Evolutionary conservation across 1,140 invertebrate genomes (phyloP), one percentile per base, ranked within the genome.

Genomic region (Gonioctena quinquepunctata): DNA sequence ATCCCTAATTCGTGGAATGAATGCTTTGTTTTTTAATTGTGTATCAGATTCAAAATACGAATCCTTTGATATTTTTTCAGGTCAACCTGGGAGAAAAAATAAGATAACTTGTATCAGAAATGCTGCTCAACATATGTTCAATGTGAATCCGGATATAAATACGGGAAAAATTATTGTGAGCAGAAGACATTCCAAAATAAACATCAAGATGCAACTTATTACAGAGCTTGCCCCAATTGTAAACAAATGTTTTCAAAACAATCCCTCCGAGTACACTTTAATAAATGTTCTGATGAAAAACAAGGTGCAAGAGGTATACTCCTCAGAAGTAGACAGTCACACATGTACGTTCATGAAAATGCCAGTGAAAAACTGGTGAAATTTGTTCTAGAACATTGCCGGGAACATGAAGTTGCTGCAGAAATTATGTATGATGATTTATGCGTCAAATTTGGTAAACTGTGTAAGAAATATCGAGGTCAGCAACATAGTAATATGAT

Each of bases 401-500:
- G 50, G 18, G 50, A 54, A 19, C 11, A 54, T 18, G 50, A 19
- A 11, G 18, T 54, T 54, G 18, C 50, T n/a, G 11, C 11, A 54
- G 8, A 11, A n/a, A n/a, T n/a, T 54, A 19, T 54, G 21, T 54
- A 1, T 54, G 50, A 54, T 54, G 50, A 54, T 8, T 54, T 54
- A 22, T 54, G 50, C 18, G 18, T 54, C 16, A 18, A 8, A 8
- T 54, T n/a, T 54, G 50, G 50, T 54, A 54, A 18, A 22, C 18
- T 54, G 21, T n/a, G 11, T 42, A 54, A 18, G 18, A 54, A 54
- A 54, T 54, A 54, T 54, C 13, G 50, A 54, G 18, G 18, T 19
- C 50, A 19, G 3, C 18, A 54, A n/a, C 16, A 54, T 54, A n/a
- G 8, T 54, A 54, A 11, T 16, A 66, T 56, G 65, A 66, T 66